These are phyloP conservation scores for Caenorhabditis sp. DNA, from an alignment of 2,888 invertebrate species.

Conservation along the genomic window DNA sequence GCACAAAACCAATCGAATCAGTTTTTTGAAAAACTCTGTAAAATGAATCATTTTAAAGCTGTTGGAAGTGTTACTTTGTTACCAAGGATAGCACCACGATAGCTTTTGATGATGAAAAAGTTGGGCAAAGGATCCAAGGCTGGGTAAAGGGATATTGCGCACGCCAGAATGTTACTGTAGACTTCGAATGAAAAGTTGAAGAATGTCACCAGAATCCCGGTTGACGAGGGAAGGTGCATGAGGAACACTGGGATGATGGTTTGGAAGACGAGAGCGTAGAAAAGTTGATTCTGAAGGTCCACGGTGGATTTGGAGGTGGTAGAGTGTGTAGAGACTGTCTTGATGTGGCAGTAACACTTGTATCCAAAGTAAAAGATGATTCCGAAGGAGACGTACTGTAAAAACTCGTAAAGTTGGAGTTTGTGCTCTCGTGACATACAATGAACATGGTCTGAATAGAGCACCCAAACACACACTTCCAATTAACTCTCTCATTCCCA, in stretches of 20 bases:
- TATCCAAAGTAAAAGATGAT: slow-evolving; percentile 31
- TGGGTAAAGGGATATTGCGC: slow-evolving; percentile 40
- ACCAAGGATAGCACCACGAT: slow-evolving; percentile 34
- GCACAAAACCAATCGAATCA: not conserved
- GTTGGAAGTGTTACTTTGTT: too few species aligned
- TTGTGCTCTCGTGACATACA: slow-evolving; percentile 8
- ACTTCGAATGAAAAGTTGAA: slow-evolving; percentile 16
- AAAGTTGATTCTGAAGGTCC: slow-evolving; percentile 30
- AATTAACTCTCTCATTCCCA: slow-evolving; percentile 12
- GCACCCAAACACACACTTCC: slow-evolving; percentile 21
- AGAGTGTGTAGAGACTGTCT: not conserved
- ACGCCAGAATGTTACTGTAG: slow-evolving; percentile 12
- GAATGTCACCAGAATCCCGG: slow-evolving; percentile 2
- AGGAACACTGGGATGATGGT: slow-evolving; percentile 46
- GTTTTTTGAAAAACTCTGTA: not conserved
- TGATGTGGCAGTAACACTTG: slow-evolving; percentile 27
- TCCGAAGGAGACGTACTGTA: slow-evolving; percentile 7
- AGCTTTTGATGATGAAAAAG: slow-evolving; percentile 48
- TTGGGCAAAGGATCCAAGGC: slow-evolving; percentile 49
- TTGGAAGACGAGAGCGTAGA: slow-evolving; percentile 49
- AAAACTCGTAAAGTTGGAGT: not conserved
- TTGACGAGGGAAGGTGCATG: slow-evolving; percentile 39
- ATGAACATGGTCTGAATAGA: slow-evolving; percentile 13
- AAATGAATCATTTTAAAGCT: not conserved
- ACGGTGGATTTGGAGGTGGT: not conserved